Evolutionary conservation across 2,888 invertebrate species (phyloP), one percentile per base, ranked within the genome.

Genomic region (Entomobrya multifasciata): DNA sequence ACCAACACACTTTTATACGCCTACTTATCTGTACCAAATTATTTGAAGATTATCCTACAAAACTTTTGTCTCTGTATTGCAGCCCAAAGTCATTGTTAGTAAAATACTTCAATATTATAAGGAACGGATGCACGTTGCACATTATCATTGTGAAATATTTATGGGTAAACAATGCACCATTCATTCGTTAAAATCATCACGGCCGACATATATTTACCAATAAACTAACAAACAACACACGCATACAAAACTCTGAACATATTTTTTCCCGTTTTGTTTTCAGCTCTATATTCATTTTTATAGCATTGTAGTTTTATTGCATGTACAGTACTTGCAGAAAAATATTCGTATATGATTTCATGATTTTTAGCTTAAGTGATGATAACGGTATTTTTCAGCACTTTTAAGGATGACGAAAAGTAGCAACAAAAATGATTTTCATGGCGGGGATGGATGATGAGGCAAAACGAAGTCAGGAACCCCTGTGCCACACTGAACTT

Each of bases 401-500:
- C 17, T 55, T 55, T 70, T 22, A 27, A 49, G 49, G 74, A 60
- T 60, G 81, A 72, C 47, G 70, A 67, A 13, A 41, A 60, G 60
- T 11, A 81, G 44, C 17, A 60, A 47, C 49, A 74, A 20, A 22
- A 8, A 41, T 36, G 27, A 55, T 65, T 30, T 13, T 17, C 36
- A 55, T 22, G 65, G 22, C 76, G 20, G 60, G 47, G 76, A 83
- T 22, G 76, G 83, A 44, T 57, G 70, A 72, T n/a, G 81, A 11
- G 20, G 52, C 65, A 70, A 47, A 70, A 80, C 10, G 11, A 65
- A 41, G 20, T 67, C 44, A 17, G 70, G 57, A 81, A 81, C 70
- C 81, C 70, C 70, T 70, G 57, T 81, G 81, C 81, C 81, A 81
- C 81, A 81, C 55, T 81, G 70, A 81, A 81, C 81, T 70, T n/a